Base-by-base conservation (phyloP, 1,140 invertebrate genomes). In the Homalodisca vitripennis region DNA sequence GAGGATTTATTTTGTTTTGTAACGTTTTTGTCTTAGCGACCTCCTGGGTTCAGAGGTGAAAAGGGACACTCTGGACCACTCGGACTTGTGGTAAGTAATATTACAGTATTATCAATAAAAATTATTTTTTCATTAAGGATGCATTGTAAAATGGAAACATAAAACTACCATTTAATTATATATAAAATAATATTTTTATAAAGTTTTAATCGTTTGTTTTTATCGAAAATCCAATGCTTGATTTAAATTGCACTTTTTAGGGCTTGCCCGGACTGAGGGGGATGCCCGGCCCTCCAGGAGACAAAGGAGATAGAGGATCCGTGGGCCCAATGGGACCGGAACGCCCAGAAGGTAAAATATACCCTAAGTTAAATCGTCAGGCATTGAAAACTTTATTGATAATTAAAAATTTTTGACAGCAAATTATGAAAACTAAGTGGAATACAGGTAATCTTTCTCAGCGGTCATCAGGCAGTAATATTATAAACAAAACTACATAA, bases 1-100 rank as follows among this genome's bases (percentile, higher is more conserved):
- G n/a, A n/a, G n/a, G n/a, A n/a, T n/a, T n/a, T n/a, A n/a, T n/a
- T n/a, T n/a, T n/a, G n/a, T n/a, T n/a, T n/a, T n/a, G n/a, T n/a
- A n/a, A n/a, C n/a, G n/a, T n/a, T n/a, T n/a, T n/a, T n/a, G n/a
- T n/a, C n/a, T 24, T 70, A 90, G 88, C 91, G 91, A 53, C 79
- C 83, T 34, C 80, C 85, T 73, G 91, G 91, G 51, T 73, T 77
- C 14, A 86, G 84, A 79, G 92, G 92, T 68, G 84, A 85, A 51
- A 92, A 90, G 81, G 92, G 91, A 57, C 88, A 89, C 77, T 81
- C 85, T 68, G 92, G 92, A 67, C 81, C 85, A 12, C 81, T 87
- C 31, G 91, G 92, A 66, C 81, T 91, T 67, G 82, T 92, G 74
- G 83, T 84, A 79, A 76, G 75, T 77, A 67, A 29, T 22, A n/a